phyloP scores from a whole-genome alignment of 30 jellyfish, hydroid and myxozoan genomes.

The Turritopsis rubra region DNA sequence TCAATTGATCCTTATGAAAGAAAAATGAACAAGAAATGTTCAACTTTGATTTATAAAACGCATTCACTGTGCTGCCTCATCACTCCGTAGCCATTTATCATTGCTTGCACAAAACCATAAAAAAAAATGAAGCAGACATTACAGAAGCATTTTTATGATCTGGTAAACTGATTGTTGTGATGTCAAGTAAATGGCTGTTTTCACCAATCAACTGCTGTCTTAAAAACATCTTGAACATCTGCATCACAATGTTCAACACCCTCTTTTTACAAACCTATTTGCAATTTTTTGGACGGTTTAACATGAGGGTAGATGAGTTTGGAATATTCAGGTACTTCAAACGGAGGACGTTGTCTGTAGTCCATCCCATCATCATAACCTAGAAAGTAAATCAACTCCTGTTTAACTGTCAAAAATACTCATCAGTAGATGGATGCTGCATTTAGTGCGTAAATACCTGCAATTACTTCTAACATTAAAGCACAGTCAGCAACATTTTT shows the following conservation, averaged over 20 bases:
- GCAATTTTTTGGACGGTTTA: not conserved
- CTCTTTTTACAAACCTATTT: not conserved
- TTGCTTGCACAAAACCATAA: not conserved
- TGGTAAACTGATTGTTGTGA: slow-evolving; percentile 7
- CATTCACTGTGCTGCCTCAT: not conserved
- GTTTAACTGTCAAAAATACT: not conserved
- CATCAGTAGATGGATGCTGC: not conserved
- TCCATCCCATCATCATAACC: slow-evolving; percentile 13
- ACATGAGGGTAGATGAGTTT: slow-evolving; percentile 8
- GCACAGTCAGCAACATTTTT: slow-evolving; percentile 22
- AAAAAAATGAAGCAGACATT: not conserved
- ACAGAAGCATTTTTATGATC: not conserved
- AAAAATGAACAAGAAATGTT: no score
- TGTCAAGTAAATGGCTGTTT: not conserved
- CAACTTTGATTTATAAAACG: no score
- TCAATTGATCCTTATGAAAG: no score
- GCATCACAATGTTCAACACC: slow-evolving; percentile 12
- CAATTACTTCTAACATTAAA: slow-evolving; percentile 9
- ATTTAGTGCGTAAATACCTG: not conserved
- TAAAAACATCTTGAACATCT: not conserved
- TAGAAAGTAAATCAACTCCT: not conserved
- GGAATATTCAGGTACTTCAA: slow-evolving; percentile 8
- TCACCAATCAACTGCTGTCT: not conserved
- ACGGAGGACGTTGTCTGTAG: slow-evolving; percentile 9
- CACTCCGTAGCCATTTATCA: not conserved